Conservation (phyloP, 1,140 invertebrate genomes). For the Plectrocnemia conspersa region DNA sequence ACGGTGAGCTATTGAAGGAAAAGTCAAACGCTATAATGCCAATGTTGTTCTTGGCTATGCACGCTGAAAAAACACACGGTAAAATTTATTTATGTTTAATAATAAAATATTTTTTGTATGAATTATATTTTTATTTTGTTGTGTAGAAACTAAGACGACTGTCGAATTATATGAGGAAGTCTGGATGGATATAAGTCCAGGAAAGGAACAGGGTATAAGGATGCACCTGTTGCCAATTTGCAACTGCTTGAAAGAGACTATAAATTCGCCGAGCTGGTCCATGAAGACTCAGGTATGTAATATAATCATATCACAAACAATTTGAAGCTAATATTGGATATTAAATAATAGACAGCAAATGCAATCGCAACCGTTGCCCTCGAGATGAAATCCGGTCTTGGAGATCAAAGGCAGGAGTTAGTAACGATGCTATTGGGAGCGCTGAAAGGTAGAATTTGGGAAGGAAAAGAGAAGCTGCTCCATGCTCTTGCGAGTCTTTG, state of each 20-base stretch:
- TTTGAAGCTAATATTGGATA: conserved; percentile 10
- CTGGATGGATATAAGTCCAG: conserved; percentile 83
- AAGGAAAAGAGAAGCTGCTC: conserved; percentile 78
- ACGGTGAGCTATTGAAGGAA: conserved; percentile 76
- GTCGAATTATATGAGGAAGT: conserved; percentile 81
- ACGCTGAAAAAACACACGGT: conserved; percentile 65
- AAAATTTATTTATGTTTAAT: conserved; percentile 9
- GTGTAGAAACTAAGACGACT: conserved; percentile 55
- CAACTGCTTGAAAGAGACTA: conserved; percentile 60
- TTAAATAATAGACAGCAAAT: conserved; percentile 63
- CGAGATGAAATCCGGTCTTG: conserved; percentile 63
- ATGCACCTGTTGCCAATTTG: conserved; percentile 73
- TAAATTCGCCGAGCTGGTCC: conserved; percentile 80
- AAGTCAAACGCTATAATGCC: conserved; percentile 76
- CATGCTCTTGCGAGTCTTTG: conserved; percentile 71
- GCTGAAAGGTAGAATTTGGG: conserved; percentile 80
- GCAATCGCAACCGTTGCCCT: conserved; percentile 74
- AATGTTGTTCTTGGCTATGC: conserved; percentile 85
- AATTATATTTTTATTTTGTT: conserved; percentile 3
- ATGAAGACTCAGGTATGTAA: conserved; percentile 69
- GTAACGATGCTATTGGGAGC: conserved; percentile 65
- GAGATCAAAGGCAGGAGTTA: conserved; percentile 60
- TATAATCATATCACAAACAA: neutral
- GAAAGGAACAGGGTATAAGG: conserved; percentile 75
- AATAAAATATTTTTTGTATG: conserved; percentile 2